Evolutionary conservation across 64 coral and sea anemone genomes (phyloP).

Genomic region (Exaiptasia diaphana): DNA sequence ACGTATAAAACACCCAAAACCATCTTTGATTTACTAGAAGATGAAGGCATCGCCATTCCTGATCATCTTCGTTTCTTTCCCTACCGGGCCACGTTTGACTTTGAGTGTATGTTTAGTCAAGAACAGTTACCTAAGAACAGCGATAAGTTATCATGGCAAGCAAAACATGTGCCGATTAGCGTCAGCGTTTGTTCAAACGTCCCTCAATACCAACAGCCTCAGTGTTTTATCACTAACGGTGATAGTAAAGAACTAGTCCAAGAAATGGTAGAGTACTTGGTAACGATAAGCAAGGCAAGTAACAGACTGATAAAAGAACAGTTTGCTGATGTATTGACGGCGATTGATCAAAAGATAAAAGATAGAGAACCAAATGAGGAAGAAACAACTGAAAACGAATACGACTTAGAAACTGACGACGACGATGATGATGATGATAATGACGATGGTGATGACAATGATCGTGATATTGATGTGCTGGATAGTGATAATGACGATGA

Average conservation of each 20-base stretch:
- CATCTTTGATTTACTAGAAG: conserved; percentile 28
- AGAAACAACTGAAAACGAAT: neutral
- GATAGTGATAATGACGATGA: too few relatives aligned
- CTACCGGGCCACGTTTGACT: neutral
- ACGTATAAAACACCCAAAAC: neutral
- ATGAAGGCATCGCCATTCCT: neutral
- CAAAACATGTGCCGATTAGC: too few relatives aligned
- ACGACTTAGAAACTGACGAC: too few relatives aligned
- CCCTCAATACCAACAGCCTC: too few relatives aligned
- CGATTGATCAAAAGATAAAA: neutral
- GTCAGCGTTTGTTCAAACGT: too few relatives aligned
- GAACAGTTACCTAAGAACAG: too few relatives aligned
- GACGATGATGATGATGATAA: neutral
- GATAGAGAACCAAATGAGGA: neutral
- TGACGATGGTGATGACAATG: neutral
- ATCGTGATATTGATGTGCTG: neutral
- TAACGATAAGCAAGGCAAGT: neutral
- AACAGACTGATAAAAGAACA: neutral
- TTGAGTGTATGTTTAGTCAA: too few relatives aligned
- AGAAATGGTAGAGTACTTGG: neutral
- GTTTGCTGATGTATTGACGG: neutral
- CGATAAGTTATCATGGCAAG: neutral
- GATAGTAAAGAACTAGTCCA: neutral
- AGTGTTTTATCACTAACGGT: too few relatives aligned
- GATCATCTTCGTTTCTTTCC: conserved; percentile 16